Evolutionary conservation across 2,888 invertebrate species (phyloP), one percentile per base, ranked within the genome.

Genomic region (Eudemis profundana): DNA sequence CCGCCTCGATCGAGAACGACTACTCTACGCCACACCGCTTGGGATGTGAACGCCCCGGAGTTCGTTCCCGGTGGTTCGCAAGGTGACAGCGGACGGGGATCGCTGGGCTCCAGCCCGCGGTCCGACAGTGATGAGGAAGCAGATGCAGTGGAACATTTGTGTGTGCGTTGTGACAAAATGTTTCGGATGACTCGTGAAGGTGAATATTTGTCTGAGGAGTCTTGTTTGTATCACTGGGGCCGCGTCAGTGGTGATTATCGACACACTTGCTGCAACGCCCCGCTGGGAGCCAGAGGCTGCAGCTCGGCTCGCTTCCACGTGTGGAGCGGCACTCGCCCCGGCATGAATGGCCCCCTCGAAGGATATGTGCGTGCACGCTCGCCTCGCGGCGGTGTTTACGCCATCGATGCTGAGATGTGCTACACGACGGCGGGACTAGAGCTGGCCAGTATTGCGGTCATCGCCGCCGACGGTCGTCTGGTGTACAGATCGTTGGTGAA

Each of bases 401-500:
- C 97, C 0, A 83, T 99, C 21, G 99, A 99, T 87, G 98, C 99
- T 83, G 99, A 99, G 90, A 99, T 99, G 99, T 97, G 97, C 74
- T 98, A 96, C 83, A 98, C 98, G 3, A 95, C 95, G 0, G 92
- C 93, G 17, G 99, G 99, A 1, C 89, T 97, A 51, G 98, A 99
- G 85, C 87, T 98, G 61, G 96, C 97, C 17, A 95, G 97, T 84
- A 95, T 99, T 27, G 97, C 98, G 5, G 94, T 99, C 60, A 95
- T 98, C 61, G 94, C 94, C 36, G 87, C 94, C 29, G 95, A 96
- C 78, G 96, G 96, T 3, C 93, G 94, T 49, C 86, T 96, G 27
- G 95, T 98, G 12, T 97, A 97, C 86, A 97, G 98, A 85, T 94
- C 95, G 49, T 93, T 96, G 69, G 98, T 99, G 38, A 94, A 94